Conservation (phyloP, 2,888 invertebrate genomes). For the Trachelus stipa region DNA sequence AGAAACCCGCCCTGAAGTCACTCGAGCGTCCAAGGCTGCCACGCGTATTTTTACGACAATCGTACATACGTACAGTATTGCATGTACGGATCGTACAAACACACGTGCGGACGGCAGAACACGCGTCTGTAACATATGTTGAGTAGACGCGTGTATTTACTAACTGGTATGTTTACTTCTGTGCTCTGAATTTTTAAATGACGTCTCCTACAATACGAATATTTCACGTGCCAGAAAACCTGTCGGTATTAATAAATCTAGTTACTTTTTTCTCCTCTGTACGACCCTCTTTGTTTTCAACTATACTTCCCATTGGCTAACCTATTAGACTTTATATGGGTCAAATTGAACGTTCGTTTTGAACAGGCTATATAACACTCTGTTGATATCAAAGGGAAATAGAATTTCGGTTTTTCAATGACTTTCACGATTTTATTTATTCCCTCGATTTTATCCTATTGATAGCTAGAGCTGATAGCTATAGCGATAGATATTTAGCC, state of each 20-base stretch:
- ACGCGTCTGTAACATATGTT: neutral
- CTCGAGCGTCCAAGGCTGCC: neutral
- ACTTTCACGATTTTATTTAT: neutral
- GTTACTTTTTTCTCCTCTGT: neutral
- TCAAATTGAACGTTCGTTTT: neutral
- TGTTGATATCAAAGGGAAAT: neutral
- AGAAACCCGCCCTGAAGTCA: neutral
- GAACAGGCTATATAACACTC: neutral
- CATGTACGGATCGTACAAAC: neutral
- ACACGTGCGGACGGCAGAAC: neutral
- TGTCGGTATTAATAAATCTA: neutral
- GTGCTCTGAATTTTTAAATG: neutral
- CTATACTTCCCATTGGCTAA: neutral
- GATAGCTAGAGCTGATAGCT: too few relatives aligned
- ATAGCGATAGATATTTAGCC: too few relatives aligned
- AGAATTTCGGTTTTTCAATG: neutral
- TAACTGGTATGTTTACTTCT: neutral
- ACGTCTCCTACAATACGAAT: neutral
- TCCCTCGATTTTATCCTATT: neutral
- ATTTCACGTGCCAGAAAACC: neutral
- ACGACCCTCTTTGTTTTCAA: neutral
- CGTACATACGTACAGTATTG: neutral
- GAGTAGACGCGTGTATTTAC: neutral
- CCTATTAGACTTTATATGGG: neutral
- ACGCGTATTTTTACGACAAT: neutral